These are phyloP conservation scores for Manis pentadactyla DNA, from an alignment of 2,797 vertebrate genomes.

Conservation along the genomic window DNA sequence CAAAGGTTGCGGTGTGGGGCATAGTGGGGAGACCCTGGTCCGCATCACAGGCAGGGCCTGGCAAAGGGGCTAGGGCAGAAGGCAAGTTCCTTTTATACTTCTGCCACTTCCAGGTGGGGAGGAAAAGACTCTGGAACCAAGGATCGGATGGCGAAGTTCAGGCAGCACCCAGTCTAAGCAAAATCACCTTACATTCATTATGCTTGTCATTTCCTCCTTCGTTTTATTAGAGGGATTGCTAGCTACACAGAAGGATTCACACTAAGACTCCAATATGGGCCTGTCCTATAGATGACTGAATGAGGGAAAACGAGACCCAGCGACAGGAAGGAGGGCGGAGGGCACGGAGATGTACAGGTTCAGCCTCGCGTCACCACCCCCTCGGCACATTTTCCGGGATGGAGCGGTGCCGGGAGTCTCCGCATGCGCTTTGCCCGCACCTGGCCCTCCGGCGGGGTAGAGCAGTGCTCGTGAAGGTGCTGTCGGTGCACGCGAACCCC, in stretches of 20 bases:
- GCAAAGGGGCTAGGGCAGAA: neutral
- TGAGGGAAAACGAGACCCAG: neutral
- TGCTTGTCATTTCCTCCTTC: neutral
- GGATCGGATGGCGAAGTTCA: neutral
- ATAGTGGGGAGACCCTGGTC: neutral
- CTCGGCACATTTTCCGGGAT: neutral
- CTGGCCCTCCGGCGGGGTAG: no score
- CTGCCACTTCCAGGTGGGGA: neutral
- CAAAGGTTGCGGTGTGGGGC: neutral
- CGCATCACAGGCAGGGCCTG: neutral
- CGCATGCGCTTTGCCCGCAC: neutral
- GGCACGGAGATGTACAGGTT: neutral
- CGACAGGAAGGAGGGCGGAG: neutral
- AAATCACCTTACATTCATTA: neutral
- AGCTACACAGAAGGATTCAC: slow-evolving; percentile 32
- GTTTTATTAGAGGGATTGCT: neutral
- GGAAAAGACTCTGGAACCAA: slow-evolving; percentile 25
- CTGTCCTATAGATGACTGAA: neutral
- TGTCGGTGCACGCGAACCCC: neutral
- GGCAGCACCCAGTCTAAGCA: neutral
- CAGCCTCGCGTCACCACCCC: neutral
- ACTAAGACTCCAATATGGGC: neutral
- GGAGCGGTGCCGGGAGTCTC: neutral
- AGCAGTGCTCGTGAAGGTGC: accelerated
- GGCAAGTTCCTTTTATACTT: slow-evolving; percentile 44